These are phyloP conservation scores for Halcyon smyrnensis DNA, from an alignment of 2,797 vertebrate genomes.

Conservation along the genomic window DNA sequence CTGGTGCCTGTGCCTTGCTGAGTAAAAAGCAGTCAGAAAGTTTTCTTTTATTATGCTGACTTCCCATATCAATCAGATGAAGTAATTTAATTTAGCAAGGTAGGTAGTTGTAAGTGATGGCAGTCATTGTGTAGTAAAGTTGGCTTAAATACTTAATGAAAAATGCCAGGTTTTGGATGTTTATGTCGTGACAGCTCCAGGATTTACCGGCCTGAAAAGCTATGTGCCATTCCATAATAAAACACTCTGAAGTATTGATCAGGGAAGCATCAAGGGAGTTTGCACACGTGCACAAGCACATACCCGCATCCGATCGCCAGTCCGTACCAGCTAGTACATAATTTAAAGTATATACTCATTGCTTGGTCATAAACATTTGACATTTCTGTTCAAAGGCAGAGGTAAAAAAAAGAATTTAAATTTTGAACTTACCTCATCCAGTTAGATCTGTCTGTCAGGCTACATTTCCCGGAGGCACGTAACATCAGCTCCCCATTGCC, in stretches of 20 bases:
- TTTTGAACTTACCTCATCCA: constrained; percentile 12
- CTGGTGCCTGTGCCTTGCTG: neutral
- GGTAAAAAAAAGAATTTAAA: neutral
- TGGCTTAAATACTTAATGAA: constrained; percentile 15
- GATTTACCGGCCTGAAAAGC: constrained; percentile 12
- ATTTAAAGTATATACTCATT: neutral
- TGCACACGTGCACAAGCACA: neutral
- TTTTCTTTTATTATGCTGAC: neutral
- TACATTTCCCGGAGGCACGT: neutral
- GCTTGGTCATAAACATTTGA: neutral
- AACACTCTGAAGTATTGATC: neutral
- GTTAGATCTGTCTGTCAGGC: neutral
- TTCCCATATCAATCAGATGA: neutral
- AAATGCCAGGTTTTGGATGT: constrained; percentile 4
- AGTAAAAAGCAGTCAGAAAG: constrained; percentile 16
- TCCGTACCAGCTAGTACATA: neutral
- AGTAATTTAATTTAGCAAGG: constrained; percentile 42
- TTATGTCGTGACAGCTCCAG: neutral
- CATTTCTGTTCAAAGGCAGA: neutral
- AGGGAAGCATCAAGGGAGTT: neutral
- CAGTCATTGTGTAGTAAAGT: neutral
- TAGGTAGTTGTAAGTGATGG: neutral
- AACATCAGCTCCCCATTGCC: neutral
- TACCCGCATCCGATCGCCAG: neutral
- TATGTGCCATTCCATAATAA: neutral